phyloP scores from a whole-genome alignment of 2,888 invertebrate genomes.

The Malthinus flaveolus region DNA sequence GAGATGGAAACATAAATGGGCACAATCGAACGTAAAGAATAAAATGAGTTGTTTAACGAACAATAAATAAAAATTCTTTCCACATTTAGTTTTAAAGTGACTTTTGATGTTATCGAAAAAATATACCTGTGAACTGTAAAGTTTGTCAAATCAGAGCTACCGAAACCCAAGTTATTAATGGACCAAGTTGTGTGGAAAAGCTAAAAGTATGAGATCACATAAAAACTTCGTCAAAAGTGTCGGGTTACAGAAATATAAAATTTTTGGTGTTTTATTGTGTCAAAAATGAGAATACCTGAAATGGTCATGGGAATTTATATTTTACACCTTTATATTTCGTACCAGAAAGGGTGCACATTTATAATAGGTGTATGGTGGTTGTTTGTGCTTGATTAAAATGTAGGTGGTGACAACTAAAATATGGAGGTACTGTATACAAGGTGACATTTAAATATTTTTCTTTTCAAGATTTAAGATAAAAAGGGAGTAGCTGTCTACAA shows the following conservation, averaged over 20 bases:
- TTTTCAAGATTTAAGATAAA: not conserved
- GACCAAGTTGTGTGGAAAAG: conserved; percentile 25
- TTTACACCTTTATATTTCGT: conserved; percentile 18
- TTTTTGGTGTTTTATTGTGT: conserved; percentile 12
- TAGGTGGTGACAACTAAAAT: not conserved
- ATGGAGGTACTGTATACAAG: not conserved
- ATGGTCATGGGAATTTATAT: conserved; percentile 21
- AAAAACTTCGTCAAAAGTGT: conserved; percentile 22
- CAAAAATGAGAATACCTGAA: conserved; percentile 14
- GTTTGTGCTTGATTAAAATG: not conserved
- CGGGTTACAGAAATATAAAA: conserved; percentile 19
- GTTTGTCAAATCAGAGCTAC: conserved; percentile 21
- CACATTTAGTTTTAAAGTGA: conserved; percentile 1
- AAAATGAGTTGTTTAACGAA: no score
- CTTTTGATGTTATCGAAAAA: conserved; percentile 13
- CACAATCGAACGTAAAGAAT: no score
- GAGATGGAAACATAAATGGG: no score
- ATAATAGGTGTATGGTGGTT: not conserved
- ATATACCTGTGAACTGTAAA: conserved; percentile 11
- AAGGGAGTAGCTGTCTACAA: not conserved
- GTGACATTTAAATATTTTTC: not conserved
- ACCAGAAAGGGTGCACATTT: conserved; percentile 1
- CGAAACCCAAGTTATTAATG: conserved; percentile 14
- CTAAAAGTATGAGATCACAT: conserved; percentile 22
- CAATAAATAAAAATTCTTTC: not conserved